These are phyloP conservation scores for Menidia beryllina DNA, from an alignment of 2,113 vertebrate species.

Conservation along the genomic window DNA sequence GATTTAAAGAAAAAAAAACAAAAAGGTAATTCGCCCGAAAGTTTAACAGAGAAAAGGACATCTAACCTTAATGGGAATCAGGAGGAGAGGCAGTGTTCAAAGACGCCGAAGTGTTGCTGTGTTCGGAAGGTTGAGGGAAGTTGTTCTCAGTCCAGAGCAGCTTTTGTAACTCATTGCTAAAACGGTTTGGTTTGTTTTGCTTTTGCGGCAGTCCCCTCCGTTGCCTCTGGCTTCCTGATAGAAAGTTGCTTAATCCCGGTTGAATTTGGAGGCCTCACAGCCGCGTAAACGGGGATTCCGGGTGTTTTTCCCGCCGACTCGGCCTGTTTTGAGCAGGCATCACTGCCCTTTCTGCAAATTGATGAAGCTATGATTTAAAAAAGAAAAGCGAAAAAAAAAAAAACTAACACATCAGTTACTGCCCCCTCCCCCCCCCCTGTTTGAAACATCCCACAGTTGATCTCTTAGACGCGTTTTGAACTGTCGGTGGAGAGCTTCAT, in stretches of 20 bases:
- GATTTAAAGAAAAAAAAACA: too few relatives aligned
- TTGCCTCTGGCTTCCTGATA: neutral
- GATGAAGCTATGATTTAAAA: neutral
- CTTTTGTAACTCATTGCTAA: neutral
- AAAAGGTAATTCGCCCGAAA: too few relatives aligned
- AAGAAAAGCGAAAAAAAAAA: neutral
- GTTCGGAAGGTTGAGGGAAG: conserved; percentile 14
- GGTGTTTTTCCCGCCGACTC: too few relatives aligned
- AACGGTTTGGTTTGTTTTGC: neutral
- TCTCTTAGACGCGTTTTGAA: conserved; percentile 33
- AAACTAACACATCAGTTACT: neutral
- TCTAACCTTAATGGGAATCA: too few relatives aligned
- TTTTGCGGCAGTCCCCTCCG: neutral
- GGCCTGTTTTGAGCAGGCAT: conserved; percentile 1
- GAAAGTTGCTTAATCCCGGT: conserved; percentile 4
- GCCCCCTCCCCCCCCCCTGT: conserved; percentile 22
- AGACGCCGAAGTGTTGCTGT: too few relatives aligned
- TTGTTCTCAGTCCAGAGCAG: conserved; percentile 2
- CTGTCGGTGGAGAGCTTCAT: conserved; percentile 32
- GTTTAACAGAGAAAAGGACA: neutral
- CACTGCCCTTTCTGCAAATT: conserved; percentile 35
- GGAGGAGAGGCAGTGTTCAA: conserved; percentile 34
- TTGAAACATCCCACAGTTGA: conserved; percentile 5
- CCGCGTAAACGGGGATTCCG: conserved; percentile 1
- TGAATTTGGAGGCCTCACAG: neutral